Evolutionary conservation across 2,888 invertebrate genomes (phyloP).

Genomic region (Syritta pipiens): DNA sequence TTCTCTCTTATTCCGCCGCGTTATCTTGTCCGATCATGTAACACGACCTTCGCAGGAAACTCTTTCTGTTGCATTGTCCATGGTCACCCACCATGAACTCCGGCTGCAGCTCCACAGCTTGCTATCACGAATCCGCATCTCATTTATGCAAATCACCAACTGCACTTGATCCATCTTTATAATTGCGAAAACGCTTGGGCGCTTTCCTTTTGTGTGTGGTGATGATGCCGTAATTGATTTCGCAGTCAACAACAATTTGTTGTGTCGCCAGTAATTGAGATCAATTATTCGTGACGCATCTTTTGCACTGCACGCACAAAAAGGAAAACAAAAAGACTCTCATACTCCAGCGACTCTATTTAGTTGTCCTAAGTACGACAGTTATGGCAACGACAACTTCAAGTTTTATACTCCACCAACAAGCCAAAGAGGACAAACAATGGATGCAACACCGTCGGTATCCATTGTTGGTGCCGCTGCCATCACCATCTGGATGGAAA

Average conservation of each 20-base stretch:
- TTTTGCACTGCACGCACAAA: conserved; percentile 20
- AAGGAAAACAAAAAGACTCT: conserved; percentile 9
- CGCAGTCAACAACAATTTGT: conserved; percentile 56
- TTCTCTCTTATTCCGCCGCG: conserved; percentile 23
- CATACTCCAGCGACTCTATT: conserved; percentile 18
- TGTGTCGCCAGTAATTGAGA: conserved; percentile 64
- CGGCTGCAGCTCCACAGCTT: too few species aligned
- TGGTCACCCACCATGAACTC: conserved; percentile 19
- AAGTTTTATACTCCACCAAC: conserved; percentile 19
- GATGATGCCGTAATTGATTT: conserved; percentile 47
- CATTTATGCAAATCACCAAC: conserved; percentile 17
- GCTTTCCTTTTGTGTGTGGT: background rate
- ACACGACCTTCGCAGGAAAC: conserved; percentile 21
- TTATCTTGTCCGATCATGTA: conserved; percentile 1
- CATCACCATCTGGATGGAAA: conserved; percentile 36
- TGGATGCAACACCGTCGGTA: conserved; percentile 31
- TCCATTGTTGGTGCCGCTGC: conserved; percentile 18
- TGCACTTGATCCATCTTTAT: conserved; percentile 9
- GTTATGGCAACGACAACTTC: conserved; percentile 52
- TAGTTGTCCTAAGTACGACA: conserved; percentile 12
- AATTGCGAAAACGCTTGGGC: conserved; percentile 10
- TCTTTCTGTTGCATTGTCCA: conserved; percentile 8
- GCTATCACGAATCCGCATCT: background rate
- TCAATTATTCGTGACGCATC: conserved; percentile 63
- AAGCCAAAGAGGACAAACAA: conserved; percentile 19